Evolutionary conservation across 2,797 vertebrate species (phyloP), one percentile per base, ranked within the genome.

Genomic region (Lophotriccus pileatus): DNA sequence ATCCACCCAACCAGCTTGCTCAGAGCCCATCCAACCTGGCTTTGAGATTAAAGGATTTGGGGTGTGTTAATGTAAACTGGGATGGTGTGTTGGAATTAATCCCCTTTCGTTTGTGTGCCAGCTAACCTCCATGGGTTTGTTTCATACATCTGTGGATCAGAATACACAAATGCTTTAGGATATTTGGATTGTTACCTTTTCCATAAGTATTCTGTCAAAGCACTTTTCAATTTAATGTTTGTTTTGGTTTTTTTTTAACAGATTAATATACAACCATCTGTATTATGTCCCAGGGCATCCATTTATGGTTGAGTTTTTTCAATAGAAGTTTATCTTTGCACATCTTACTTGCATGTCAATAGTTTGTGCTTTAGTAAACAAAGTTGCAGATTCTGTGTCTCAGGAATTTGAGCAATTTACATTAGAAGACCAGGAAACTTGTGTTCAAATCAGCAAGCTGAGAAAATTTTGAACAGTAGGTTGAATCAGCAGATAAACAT

Each of bases 81-180:
- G 25, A 25, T 7, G 17, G 2, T 49, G 19, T 72, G 14, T 39
- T 72, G 24, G 50, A 84, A 37, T 62, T 60, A 22, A 10, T 72
- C 9, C 7, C 27, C 30, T 72, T 73, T 79, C 22, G 69, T 77
- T 39, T 49, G 1, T 34, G 8, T 4, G 22, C 21, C 23, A 47
- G 0, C n/a, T 52, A 37, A 34, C 28, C 10, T 53, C 50, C 1
- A 0, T 8, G 12, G 30, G 2, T 56, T 88, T 77, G 16, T 79
- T 85, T 85, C 5, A 1, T 84, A 11, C 2, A 6, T 52, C 3
- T 73, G 10, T 66, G 39, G 17, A 62, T 25, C 9, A 34, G 6
- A 82, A 73, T 41, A 13, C 7, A 37, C 9, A 55, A 69, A 34
- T 77, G 13, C 13, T 79, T 53, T 37, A 30, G 43, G 20, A 19